Percentiles rank a stretch among this genome's conserved stretches.
phyloP scores from a whole-genome alignment of 2,797 vertebrate species.

The Todus mexicanus region DNA sequence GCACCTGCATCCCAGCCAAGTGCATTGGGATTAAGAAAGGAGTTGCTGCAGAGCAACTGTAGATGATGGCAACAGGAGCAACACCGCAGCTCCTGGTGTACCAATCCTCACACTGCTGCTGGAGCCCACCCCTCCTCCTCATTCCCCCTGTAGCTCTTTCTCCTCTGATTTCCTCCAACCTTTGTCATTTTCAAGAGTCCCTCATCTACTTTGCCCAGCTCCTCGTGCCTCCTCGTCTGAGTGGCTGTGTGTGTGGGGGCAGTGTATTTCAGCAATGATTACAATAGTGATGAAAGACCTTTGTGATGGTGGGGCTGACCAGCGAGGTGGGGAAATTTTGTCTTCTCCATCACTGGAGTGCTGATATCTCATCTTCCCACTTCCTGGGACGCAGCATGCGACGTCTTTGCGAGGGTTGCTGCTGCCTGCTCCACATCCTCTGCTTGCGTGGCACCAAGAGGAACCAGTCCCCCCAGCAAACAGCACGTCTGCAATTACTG shows the following conservation, averaged over 20 bases:
- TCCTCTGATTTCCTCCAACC: not conserved
- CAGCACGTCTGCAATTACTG: not conserved
- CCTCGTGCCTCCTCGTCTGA: fast-evolving
- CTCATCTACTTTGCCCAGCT: not conserved
- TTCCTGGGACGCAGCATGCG: not conserved
- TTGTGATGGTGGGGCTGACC: not conserved
- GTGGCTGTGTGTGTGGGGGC: not conserved
- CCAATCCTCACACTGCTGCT: fast-evolving
- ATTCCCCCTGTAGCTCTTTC: not conserved
- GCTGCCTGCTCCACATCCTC: not conserved
- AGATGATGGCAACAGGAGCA: not conserved
- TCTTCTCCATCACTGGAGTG: not conserved
- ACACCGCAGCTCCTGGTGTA: not conserved
- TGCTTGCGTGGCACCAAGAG: not conserved
- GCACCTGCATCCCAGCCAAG: not conserved
- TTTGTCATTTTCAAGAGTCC: not conserved
- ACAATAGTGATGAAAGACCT: not conserved
- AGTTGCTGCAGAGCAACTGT: not conserved
- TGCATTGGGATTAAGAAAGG: not conserved
- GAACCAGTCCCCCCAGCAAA: fast-evolving
- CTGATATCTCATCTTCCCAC: not conserved
- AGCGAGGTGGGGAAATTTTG: fast-evolving
- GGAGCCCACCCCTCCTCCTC: not conserved
- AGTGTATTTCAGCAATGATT: not conserved
- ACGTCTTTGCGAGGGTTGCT: not conserved